Percentiles rank a stretch among this genome's conserved stretches.
Evolutionary conservation across 2,888 invertebrate species (phyloP).

Genomic region (Cetonia aurata): DNA sequence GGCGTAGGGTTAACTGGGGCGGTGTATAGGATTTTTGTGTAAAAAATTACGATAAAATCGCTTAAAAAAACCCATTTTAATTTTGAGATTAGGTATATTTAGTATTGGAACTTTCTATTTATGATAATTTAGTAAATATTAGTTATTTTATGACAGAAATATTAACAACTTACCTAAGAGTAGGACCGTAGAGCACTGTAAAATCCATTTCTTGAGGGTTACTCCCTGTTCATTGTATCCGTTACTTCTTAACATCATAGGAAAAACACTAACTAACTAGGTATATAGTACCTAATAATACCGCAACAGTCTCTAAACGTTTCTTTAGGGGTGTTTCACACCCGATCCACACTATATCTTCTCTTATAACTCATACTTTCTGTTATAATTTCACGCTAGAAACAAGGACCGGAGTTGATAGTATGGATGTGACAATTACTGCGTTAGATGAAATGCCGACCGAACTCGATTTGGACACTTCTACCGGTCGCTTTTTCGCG

Average conservation of each 20-base stretch:
- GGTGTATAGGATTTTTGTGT: no score
- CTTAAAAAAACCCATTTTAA: slow-evolving; percentile 9
- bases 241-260: slow-evolving; percentile 27
- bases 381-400: slow-evolving; percentile 14
- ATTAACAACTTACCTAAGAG: slow-evolving; percentile 15
- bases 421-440: no score
- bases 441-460: no score
- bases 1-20: slow-evolving; percentile 30
- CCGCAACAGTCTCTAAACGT: slow-evolving; percentile 2
- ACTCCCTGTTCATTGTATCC: slow-evolving; percentile 32
- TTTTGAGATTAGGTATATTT: slow-evolving; percentile 3
- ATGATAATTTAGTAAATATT: no score
- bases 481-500: background rate
- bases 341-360: slow-evolving; percentile 59
- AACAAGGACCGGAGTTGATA: no score
- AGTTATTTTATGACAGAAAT: background rate
- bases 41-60: background rate
- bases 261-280: background rate
- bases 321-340: slow-evolving; percentile 46
- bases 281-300: no score
- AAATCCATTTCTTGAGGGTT: slow-evolving; percentile 35
- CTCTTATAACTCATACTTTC: slow-evolving; percentile 63
- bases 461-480: no score
- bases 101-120: no score
- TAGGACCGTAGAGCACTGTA: slow-evolving; percentile 5